Evolutionary conservation across 2,888 invertebrate genomes (phyloP), one percentile per base, ranked within the genome.

Genomic region (Acleris cristana): DNA sequence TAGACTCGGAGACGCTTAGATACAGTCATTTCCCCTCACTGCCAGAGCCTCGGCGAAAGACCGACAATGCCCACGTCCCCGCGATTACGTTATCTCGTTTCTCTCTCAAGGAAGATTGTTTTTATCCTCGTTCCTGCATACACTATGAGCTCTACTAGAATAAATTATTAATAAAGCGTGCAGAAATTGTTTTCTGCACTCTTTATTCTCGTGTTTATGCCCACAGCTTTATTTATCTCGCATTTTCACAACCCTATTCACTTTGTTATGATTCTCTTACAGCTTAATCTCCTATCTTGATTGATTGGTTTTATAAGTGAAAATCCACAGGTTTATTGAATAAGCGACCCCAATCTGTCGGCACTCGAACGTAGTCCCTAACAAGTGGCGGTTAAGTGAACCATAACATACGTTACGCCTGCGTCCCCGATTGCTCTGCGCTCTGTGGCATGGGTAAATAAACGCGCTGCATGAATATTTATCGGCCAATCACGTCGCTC

Each of bases 401-500:
- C 73, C 72, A 71, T 59, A 69, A 70, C 75, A 71, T 74, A 74
- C 73, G 73, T 72, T 67, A 70, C 66, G 69, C 69, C 60, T 61
- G 69, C 69, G 65, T 65, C 69, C 56, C 53, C 57, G 19, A 44
- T 55, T 18, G 60, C 40, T 40, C 14, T 40, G 40, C 58, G 66
- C 66, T 69, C 71, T 73, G 76, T 78, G 84, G 82, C 82, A 79
- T 71, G 75, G 73, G 81, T 82, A 84, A 86, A 88, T 85, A 85
- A 80, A 81, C 78, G 69, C 69, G n/a, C 69, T 69, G 70, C 69
- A 75, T 78, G 76, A 78, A 80, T 78, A 78, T 79, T 79, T 79
- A 80, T 78, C 73, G 73, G 74, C 69, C 73, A 71, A 75, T 75
- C 74, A 67, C 65, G 69, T 64, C 70, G 73, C 70, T 60, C 49